phyloP scores from a whole-genome alignment of 2,888 invertebrate species.

The Idaea straminata region DNA sequence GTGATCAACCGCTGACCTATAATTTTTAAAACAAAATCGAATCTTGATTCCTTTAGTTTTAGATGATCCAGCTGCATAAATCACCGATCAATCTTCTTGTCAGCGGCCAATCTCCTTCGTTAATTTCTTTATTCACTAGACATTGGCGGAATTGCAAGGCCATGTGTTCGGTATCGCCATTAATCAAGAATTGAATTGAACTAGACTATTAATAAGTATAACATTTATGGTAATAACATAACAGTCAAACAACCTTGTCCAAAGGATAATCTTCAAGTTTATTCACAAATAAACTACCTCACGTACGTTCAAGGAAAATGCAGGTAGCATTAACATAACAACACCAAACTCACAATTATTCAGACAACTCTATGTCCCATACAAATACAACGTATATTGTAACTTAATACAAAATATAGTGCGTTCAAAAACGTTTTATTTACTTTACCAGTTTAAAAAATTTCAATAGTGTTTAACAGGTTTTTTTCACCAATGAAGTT shows the following conservation, averaged over 20 bases:
- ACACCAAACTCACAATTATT: slow-evolving; percentile 31
- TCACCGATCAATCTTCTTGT: too few relatives aligned
- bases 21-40: too few relatives aligned
- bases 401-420: background rate
- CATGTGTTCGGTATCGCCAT: too few relatives aligned
- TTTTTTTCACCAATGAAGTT: background rate
- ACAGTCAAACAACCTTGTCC: background rate
- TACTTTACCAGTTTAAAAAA: background rate
- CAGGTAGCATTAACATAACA: slow-evolving; percentile 52
- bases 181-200: too few relatives aligned
- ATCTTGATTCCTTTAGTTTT: too few relatives aligned
- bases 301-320: slow-evolving; percentile 47
- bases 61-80: too few relatives aligned
- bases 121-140: too few relatives aligned
- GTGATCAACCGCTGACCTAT: too few relatives aligned
- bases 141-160: too few relatives aligned
- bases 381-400: slow-evolving; percentile 4
- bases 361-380: slow-evolving; percentile 24
- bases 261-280: slow-evolving; percentile 10
- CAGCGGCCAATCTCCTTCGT: too few relatives aligned
- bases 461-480: background rate
- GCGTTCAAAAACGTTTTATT: background rate
- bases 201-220: background rate
- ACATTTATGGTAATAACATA: background rate
- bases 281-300: slow-evolving; percentile 13